These are phyloP conservation scores for Lepidocolaptes lacrymiger DNA, from an alignment of 2,797 vertebrate species.

Conservation along the genomic window DNA sequence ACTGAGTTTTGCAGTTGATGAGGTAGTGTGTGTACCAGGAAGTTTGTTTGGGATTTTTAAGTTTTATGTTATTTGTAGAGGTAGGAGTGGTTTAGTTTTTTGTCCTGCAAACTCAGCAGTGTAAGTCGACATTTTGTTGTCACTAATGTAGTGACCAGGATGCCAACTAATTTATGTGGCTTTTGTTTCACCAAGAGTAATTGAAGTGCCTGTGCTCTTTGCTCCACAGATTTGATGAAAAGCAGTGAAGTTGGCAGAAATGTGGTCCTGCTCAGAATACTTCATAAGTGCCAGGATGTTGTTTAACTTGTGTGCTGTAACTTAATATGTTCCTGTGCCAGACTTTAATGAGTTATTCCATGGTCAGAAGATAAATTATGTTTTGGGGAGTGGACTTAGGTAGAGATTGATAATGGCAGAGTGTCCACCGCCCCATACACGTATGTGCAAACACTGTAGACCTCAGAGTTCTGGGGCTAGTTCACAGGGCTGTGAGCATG, in stretches of 20 bases:
- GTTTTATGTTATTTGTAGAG: neutral
- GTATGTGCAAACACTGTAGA: neutral
- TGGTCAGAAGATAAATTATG: neutral
- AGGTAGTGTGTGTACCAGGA: neutral
- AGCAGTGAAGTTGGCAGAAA: slow-evolving; percentile 49
- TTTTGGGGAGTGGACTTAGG: slow-evolving; percentile 12
- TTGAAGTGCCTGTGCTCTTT: neutral
- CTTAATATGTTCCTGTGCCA: slow-evolving; percentile 14
- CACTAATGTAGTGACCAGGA: neutral
- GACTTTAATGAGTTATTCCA: slow-evolving; percentile 2
- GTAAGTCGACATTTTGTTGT: neutral
- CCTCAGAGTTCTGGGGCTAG: neutral
- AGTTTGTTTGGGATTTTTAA: neutral
- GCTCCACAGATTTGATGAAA: slow-evolving; percentile 41
- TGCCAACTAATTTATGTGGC: neutral
- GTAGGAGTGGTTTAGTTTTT: neutral
- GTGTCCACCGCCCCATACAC: rapidly evolving
- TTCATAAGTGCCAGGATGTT: slow-evolving; percentile 9
- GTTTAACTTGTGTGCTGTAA: slow-evolving; percentile 31
- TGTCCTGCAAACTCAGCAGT: neutral
- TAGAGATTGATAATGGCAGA: neutral
- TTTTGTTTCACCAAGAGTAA: slow-evolving; percentile 2
- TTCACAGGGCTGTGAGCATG: neutral
- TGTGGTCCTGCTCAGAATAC: neutral
- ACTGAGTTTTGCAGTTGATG: neutral